These are phyloP conservation scores for Eupithecia tripunctaria DNA, from an alignment of 2,888 invertebrate genomes.

Conservation along the genomic window DNA sequence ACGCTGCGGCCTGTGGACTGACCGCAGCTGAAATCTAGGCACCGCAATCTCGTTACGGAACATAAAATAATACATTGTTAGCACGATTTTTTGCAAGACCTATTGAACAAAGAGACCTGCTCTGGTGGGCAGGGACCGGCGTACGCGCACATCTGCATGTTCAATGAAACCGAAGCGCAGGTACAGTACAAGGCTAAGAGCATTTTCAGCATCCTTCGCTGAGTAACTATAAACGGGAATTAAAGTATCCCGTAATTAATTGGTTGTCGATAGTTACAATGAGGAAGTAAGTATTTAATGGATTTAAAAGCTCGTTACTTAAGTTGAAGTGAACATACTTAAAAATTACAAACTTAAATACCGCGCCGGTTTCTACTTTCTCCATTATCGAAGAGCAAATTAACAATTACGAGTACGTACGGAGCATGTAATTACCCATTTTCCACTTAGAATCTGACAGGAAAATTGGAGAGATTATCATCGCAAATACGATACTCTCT, in stretches of 20 bases:
- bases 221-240: background rate
- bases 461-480: slow-evolving; percentile 41
- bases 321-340: slow-evolving; percentile 2
- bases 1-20: slow-evolving; percentile 68
- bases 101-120: slow-evolving; percentile 68
- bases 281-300: slow-evolving; percentile 5
- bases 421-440: slow-evolving; percentile 34
- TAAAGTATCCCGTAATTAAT: background rate
- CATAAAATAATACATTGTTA: slow-evolving; percentile 74
- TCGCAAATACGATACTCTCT: slow-evolving; percentile 31
- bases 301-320: background rate
- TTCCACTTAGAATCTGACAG: slow-evolving; percentile 42
- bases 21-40: slow-evolving; percentile 77
- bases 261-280: background rate
- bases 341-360: slow-evolving; percentile 14
- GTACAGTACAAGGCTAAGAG: slow-evolving; percentile 21
- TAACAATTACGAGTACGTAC: slow-evolving; percentile 35
- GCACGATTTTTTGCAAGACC: slow-evolving; percentile 71
- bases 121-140: slow-evolving; percentile 48
- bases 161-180: slow-evolving; percentile 41
- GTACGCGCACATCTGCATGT: slow-evolving; percentile 43
- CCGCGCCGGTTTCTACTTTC: slow-evolving; percentile 31
- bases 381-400: slow-evolving; percentile 30
- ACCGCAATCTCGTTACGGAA: slow-evolving; percentile 76
- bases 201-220: background rate